Percentiles rank a stretch among this genome's conserved stretches.
Conservation (phyloP, 2,888 invertebrate genomes). For the Candidula unifasciata region DNA sequence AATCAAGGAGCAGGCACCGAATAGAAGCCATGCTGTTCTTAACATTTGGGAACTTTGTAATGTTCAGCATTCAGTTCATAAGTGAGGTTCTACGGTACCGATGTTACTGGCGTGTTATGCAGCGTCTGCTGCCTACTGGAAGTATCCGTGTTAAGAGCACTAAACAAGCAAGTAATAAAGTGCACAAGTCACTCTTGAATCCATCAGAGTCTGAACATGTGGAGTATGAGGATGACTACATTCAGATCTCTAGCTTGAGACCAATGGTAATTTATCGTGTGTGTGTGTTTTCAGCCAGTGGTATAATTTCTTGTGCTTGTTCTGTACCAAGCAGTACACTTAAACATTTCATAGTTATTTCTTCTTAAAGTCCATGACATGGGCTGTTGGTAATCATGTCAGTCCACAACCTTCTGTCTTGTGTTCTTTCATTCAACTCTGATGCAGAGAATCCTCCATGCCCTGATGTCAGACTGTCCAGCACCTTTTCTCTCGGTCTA, state of each 20-base stretch:
- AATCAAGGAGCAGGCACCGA: not conserved
- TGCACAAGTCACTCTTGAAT: conserved; percentile 28
- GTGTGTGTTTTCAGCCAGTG: not conserved
- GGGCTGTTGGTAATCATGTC: no score
- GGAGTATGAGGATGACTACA: conserved; percentile 43
- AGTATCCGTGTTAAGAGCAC: conserved; percentile 54
- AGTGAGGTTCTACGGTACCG: conserved; percentile 10
- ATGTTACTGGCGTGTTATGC: conserved; percentile 53
- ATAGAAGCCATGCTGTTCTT: conserved; percentile 31
- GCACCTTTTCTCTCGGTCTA: no score
- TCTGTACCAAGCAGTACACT: not conserved
- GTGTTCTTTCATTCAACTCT: no score
- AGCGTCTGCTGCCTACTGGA: conserved; percentile 54
- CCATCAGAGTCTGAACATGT: conserved; percentile 5
- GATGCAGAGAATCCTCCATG: no score
- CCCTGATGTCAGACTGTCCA: no score
- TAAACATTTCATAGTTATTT: no score
- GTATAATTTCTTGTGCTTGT: not conserved
- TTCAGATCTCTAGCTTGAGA: conserved; percentile 34
- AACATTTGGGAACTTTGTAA: conserved; percentile 38
- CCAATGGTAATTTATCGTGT: conserved; percentile 26
- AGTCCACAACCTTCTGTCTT: no score
- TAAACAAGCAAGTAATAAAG: conserved; percentile 22
- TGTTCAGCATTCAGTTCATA: conserved; percentile 36
- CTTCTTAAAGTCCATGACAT: no score